Evolutionary conservation across 2,113 vertebrate species (phyloP), one percentile per base, ranked within the genome.

Genomic region (Microcebus tavaratra): DNA sequence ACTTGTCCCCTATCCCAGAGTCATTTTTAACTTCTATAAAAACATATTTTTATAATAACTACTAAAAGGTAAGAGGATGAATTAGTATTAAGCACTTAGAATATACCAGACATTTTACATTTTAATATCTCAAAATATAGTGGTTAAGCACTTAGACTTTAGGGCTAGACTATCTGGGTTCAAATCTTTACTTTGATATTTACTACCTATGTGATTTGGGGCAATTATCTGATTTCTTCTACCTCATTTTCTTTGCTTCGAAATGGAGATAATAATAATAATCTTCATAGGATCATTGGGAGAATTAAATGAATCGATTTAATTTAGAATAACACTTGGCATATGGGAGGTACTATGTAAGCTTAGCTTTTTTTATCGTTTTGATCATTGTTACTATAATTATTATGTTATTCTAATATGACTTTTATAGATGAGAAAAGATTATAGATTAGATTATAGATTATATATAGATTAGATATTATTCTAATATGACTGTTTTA

Each of bases 371-470:
- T 25, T 42, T 91, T 75, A 90, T 17, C 29, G 36, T 86, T 96
- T 88, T 80, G 23, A 31, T 75, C 39, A 92, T 79, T 82, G 83
- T 42, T 90, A n/a, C 39, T 57, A 59, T 48, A 79, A 92, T 96
- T 87, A 83, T 80, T 42, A 78, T 85, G 88, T 95, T 85, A 88
- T 95, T 94, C 27, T 61, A 72, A 9, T 83, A 39, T 39, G 73
- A 20, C 12, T 87, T 89, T 92, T 94, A 73, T 48, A 75, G 15
- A 55, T 15, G 29, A 85, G 45, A 92, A 86, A 88, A 92, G 42
- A 42, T 42, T 42, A 42, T 42, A 42, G 42, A 42, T 42, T 42
- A 42, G 42, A 42, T 42, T 42, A 42, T 42, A 42, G 42, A 42
- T 42, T 42, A 42, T 42, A 42, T 42, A 42, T 42, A 42, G 42